Evolutionary conservation across 64 coral and sea anemone species (phyloP).

Genomic region (Dendrophyllia cribrosa): DNA sequence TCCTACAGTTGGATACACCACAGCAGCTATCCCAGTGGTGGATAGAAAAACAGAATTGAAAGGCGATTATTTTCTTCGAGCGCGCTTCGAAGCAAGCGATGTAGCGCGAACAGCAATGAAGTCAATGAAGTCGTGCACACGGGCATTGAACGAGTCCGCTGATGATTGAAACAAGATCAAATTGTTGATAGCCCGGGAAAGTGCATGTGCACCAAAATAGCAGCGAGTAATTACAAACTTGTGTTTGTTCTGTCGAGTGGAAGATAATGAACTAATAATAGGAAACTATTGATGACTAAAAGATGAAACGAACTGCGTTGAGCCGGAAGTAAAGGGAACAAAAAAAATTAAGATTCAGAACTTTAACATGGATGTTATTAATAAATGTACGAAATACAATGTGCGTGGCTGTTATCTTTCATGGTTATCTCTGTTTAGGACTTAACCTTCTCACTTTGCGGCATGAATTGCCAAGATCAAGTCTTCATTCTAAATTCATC

Average conservation of each 20-base stretch:
- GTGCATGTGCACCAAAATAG: slow-evolving; percentile 12
- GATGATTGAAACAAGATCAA: slow-evolving; percentile 57
- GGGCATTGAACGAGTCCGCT: neutral
- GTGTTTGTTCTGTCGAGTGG: neutral
- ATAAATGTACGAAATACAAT: neutral
- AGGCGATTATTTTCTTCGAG: neutral
- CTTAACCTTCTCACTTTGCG: too few species aligned
- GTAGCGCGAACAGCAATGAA: too few species aligned
- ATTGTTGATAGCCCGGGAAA: slow-evolving; percentile 47
- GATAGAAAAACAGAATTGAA: neutral
- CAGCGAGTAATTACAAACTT: slow-evolving; percentile 9
- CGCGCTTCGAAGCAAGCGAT: too few species aligned
- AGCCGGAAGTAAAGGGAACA: neutral
- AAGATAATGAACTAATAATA: slow-evolving; percentile 44
- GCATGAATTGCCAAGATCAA: too few species aligned
- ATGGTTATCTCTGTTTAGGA: too few species aligned
- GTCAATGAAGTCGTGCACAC: neutral
- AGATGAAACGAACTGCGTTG: neutral
- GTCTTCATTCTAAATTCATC: too few species aligned
- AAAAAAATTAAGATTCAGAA: neutral
- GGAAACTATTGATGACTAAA: neutral
- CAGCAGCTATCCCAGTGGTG: neutral
- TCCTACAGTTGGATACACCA: neutral
- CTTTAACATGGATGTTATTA: too few species aligned
- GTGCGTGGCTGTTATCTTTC: neutral